Conservation (phyloP, 2,113 vertebrate species). For the Oplegnathus fasciatus region DNA sequence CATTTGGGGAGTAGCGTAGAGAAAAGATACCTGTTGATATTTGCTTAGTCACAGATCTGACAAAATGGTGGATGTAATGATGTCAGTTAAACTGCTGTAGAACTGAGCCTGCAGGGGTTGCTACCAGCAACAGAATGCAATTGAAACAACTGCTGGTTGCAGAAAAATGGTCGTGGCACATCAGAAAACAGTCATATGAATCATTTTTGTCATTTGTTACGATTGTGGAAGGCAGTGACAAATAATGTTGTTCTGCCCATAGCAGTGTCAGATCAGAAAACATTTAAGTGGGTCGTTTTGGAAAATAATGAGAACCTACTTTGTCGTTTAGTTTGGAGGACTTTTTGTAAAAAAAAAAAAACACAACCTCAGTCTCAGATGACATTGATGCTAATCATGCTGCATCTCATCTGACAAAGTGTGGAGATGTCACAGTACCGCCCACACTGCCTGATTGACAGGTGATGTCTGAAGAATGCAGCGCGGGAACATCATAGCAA, state of each 20-base stretch:
- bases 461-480: not conserved
- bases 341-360: not conserved
- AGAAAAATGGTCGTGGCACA: not conserved
- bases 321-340: not conserved
- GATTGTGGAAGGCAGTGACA: not conserved
- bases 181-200: not conserved
- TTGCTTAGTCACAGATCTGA: not conserved
- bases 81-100: not conserved
- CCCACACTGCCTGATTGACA: slow-evolving; percentile 41
- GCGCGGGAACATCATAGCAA: not conserved
- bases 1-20: not conserved
- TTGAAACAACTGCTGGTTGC: not conserved
- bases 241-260: not conserved
- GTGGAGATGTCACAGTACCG: not conserved
- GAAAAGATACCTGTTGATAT: no score
- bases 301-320: not conserved
- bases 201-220: not conserved
- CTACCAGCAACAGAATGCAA: not conserved
- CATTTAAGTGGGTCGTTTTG: not conserved
- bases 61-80: not conserved
- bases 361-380: not conserved
- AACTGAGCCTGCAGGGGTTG: not conserved
- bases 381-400: slow-evolving; percentile 2
- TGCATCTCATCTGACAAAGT: slow-evolving; percentile 27
- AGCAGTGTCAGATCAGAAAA: not conserved